Evolutionary conservation across 2,113 vertebrate genomes (phyloP), one percentile per base, ranked within the genome.

Genomic region (Zosterops japonicus): DNA sequence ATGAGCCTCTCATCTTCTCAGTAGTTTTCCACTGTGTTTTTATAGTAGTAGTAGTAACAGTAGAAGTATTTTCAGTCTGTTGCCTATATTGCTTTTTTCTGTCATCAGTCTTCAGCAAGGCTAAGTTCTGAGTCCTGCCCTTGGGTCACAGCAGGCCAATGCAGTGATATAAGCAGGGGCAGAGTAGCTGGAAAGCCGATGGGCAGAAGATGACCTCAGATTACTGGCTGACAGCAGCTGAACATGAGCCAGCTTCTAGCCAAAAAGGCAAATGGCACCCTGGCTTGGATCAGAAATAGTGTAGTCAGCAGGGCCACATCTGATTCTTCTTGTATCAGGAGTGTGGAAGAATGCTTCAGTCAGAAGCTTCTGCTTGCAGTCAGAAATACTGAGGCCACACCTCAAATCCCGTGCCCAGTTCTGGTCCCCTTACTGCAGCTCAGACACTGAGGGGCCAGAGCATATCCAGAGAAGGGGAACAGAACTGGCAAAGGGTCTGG

Each of bases 381-480:
- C 20, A 21, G 53, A n/a, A 18, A 21, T n/a, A 16, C 10, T 52
- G 36, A 67, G 39, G 23, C 46, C 23, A 2, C 13, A n/a, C 3
- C 28, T 67, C 23, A 39, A 68, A 59, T 29, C 7, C 6, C 60
- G 3, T 46, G 23, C 14, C 8, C 11, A 7, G 3, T 53, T 67
- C 47, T 67, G 28, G 11, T 20, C 28, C 13, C 11, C 11, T 25
- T 20, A 64, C 11, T 42, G 33, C 36, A 33, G 12, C 19, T n/a
- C 36, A 59, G 44, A 57, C 10, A 14, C 1, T 67, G 52, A 59
- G 36, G 23, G 10, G 8, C 28, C 59, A 23, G 35, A 64, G 14
- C 1, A 0, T 35, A 23, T 60, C 27, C 28, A n/a, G 39, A 61
- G 39, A 36, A 33, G 18, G 9, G 33, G 7, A 60, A 1, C 6